These are phyloP conservation scores for Amphiura filiformis DNA, from an alignment of 35 echinoderm and acorn worm genomes.

Conservation along the genomic window DNA sequence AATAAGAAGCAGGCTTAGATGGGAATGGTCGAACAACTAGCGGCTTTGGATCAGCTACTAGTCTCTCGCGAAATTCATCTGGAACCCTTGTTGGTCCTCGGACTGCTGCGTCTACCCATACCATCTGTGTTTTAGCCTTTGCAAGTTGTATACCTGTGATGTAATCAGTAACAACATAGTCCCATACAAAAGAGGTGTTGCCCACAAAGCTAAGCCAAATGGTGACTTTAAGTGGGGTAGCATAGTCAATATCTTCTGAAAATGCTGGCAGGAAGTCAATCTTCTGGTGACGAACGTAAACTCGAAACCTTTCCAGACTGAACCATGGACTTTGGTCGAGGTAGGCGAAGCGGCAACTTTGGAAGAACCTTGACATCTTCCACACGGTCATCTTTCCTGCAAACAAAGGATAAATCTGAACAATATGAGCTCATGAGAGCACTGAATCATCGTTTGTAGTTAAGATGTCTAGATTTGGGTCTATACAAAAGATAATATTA, in stretches of 20 bases:
- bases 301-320: not conserved
- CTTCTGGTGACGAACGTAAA: not conserved
- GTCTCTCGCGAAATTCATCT: not conserved
- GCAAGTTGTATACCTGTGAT: not conserved
- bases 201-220: not conserved
- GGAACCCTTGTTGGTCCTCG: not conserved
- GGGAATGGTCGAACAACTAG: not conserved
- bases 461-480: too few relatives aligned
- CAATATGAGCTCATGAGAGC: too few relatives aligned
- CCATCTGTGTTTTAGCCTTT: not conserved
- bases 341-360: not conserved
- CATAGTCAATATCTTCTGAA: not conserved
- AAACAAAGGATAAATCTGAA: too few relatives aligned
- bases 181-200: not conserved
- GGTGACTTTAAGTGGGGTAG: not conserved
- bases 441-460: too few relatives aligned
- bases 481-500: not conserved
- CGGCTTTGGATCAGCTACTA: not conserved
- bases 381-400: not conserved
- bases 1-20: not conserved
- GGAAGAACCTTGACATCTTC: not conserved
- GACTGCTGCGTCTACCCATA: not conserved
- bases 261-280: not conserved
- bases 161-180: not conserved
- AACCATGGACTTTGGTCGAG: not conserved